Conservation (phyloP, 2,797 vertebrate genomes). For the Valencia hispanica region DNA sequence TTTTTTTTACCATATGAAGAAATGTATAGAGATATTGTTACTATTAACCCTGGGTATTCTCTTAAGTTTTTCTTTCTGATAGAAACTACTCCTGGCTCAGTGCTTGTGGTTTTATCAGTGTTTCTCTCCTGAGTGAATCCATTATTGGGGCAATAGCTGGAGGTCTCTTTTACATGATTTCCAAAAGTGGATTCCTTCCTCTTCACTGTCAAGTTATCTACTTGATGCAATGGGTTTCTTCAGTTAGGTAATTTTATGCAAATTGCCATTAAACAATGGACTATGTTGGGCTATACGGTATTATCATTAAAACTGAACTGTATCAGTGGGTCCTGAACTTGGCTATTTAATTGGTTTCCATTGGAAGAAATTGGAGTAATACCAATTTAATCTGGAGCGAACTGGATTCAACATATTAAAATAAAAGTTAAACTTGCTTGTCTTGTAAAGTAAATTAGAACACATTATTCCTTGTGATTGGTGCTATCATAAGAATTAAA, state of each 20-base stretch:
- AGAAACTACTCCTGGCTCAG: neutral
- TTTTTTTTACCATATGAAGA: neutral
- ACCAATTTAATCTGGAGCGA: neutral
- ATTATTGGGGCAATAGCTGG: too few species aligned
- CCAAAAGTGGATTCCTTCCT: neutral
- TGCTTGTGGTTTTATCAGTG: neutral
- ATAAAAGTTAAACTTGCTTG: neutral
- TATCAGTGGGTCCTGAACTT: neutral
- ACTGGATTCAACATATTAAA: neutral
- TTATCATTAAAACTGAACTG: neutral
- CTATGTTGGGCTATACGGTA: neutral
- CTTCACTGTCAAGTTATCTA: neutral
- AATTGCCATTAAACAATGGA: neutral
- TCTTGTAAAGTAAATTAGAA: neutral
- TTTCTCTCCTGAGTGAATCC: too few species aligned
- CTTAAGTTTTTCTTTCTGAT: neutral
- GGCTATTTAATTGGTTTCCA: neutral
- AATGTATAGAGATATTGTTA: too few species aligned
- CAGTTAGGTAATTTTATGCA: neutral
- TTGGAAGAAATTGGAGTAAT: neutral
- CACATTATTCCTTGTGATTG: neutral
- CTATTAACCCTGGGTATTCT: too few species aligned
- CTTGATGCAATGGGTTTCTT: neutral
- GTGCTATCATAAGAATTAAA: too few species aligned
- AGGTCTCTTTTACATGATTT: neutral